Evolutionary conservation across 2,888 invertebrate genomes (phyloP), one percentile per base, ranked within the genome.

Genomic region (Leucoptera coffeella): DNA sequence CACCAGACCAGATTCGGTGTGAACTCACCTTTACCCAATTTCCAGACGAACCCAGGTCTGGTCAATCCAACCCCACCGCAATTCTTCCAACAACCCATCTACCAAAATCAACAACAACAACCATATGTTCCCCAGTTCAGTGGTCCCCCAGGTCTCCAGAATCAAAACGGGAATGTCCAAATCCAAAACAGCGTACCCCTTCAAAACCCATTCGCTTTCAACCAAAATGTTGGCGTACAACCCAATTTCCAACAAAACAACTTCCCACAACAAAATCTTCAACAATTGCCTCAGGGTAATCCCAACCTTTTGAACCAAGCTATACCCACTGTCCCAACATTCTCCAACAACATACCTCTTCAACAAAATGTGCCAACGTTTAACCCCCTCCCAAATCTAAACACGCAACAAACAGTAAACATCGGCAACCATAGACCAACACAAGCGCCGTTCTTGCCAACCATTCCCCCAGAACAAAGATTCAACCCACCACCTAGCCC

Each of bases 1-100:
- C 67, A 69, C 33, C 67, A 65, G 37, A 61, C 65, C 21, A 57
- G 69, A 51, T 69, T 67, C 35, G 69, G 67, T 19, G 39, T 65
- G 26, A 62, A 37, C 33, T 61, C 65, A 5, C 62, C 62, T 2
- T 45, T 69, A 4, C 67, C 64, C 39, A 57, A 42, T 34, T 67
- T 61, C 40, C 64, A 58, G 30, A 40, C 44, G 21, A 62, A 57
- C 8, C 27, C 14, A 8, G 14, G 33, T 38, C 45, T 12, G 37
- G 39, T 4, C 22, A 61, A 47, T 29, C 56, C 59, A 4, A 39
- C 57, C 4, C 51, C 56, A n/a, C 15, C 12, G 11, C 40, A 44
- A 7, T 23, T 27, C 5, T 41, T 49, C 6, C 36, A 35, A 11
- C 35, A 42, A 26, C 40, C 60, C 17, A 58, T 62, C 32, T 64